Evolutionary conservation across 2,113 vertebrate species (phyloP).

Genomic region (Anolis sagrei): DNA sequence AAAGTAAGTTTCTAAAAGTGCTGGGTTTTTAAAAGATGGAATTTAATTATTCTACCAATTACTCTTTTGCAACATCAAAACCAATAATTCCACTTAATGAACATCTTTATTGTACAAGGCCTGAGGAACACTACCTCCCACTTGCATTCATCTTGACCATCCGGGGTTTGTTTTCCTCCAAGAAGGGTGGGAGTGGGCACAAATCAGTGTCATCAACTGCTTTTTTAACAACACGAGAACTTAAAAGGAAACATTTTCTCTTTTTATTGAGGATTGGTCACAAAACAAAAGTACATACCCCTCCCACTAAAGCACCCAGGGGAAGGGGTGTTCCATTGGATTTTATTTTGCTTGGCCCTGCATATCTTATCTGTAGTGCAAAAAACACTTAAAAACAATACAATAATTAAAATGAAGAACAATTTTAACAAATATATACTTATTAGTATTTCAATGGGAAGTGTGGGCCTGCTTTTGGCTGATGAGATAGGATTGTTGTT

Average conservation of each 20-base stretch:
- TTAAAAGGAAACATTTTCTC: not conserved
- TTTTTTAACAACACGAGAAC: not conserved
- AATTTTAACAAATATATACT: no score
- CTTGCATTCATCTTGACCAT: not conserved
- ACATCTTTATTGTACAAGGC: not conserved
- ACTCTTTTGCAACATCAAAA: not conserved
- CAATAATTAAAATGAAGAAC: no score
- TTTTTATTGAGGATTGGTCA: not conserved
- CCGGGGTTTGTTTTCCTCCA: not conserved
- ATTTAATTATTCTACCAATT: not conserved
- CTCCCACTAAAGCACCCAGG: not conserved
- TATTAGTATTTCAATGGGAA: no score
- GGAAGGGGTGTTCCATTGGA: not conserved
- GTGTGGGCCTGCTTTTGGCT: no score
- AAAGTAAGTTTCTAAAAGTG: constrained; percentile 83
- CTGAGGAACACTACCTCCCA: no score
- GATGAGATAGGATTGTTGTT: no score
- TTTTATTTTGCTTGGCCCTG: not conserved
- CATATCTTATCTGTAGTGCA: not conserved
- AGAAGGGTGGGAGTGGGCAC: not conserved
- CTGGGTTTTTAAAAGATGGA: not conserved
- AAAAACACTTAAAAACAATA: no score
- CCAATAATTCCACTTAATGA: not conserved
- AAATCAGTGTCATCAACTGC: not conserved
- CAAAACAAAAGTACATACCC: not conserved